These are phyloP conservation scores for Mustela lutreola DNA, from an alignment of 2,113 vertebrate genomes.

Conservation along the genomic window DNA sequence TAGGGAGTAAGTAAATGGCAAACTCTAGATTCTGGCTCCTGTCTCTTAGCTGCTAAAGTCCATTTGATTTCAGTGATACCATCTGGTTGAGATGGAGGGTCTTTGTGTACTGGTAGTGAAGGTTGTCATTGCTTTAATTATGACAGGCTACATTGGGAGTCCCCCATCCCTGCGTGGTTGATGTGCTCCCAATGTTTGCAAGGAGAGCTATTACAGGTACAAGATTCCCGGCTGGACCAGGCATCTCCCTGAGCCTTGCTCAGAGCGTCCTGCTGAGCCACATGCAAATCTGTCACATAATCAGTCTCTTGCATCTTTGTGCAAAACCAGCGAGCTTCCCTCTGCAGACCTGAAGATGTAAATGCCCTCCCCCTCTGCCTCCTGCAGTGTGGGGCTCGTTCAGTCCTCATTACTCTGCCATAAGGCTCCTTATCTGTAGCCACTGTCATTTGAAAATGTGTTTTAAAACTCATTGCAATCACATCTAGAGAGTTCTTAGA, in stretches of 20 bases:
- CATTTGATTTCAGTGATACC: not conserved
- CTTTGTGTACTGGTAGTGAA: not conserved
- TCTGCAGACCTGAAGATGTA: not conserved
- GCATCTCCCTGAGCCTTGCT: not conserved
- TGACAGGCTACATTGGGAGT: not conserved
- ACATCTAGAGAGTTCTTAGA: not conserved
- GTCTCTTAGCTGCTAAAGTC: not conserved
- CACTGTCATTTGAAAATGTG: constrained; percentile 41
- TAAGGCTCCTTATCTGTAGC: not conserved
- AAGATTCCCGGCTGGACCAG: not conserved
- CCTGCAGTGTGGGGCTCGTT: not conserved
- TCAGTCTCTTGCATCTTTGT: constrained; percentile 55
- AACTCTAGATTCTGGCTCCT: not conserved
- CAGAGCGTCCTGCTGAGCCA: not conserved
- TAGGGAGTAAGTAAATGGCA: not conserved
- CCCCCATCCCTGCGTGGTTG: not conserved
- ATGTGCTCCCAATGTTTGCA: not conserved
- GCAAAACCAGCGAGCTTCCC: constrained; percentile 25
- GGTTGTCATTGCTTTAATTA: constrained; percentile 1
- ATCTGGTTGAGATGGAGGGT: not conserved
- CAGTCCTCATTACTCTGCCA: constrained; percentile 8
- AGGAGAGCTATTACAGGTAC: constrained; percentile 3
- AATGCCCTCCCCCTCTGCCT: not conserved
- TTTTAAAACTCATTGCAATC: constrained; percentile 37
- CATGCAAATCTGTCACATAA: constrained; percentile 49